Base-by-base conservation (phyloP, 2,113 vertebrate genomes). In the Balaeniceps rex region DNA sequence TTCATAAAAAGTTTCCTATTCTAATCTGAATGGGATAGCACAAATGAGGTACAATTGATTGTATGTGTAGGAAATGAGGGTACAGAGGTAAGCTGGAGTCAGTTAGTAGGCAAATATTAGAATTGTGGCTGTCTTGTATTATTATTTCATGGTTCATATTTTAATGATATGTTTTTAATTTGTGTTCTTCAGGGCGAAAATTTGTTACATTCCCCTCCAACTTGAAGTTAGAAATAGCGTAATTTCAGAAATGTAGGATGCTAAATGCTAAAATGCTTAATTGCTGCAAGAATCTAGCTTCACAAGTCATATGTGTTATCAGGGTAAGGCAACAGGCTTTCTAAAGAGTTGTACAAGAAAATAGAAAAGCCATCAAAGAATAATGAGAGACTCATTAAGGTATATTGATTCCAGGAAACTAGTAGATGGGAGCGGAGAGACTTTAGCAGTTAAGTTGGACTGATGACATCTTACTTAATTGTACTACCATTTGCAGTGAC, bases 91-190 rank as follows among this genome's bases (percentile, higher is more conserved):
- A 54, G 2, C 4, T 21, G 16, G 22, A 60, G 11, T 69, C 18
- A 78, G 2, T 66, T 19, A 44, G 3, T 26, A 54, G 21, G 14
- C 4, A 58, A 78, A 68, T 36, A 55, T 25, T 61, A 75, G 80
- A 74, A 63, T 24, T 24, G 2, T 70, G 7, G 0, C 5, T 51
- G 9, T 29, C 19, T 52, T 74, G 7, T 34, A 14, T 70, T 61
- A 66, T 40, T 65, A 60, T 58, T 69, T 81, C 14, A 55, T 61
- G 4, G 4, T 55, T 87, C n/a, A 11, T 76, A 52, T 81, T 87
- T 71, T 75, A 84, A 60, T 0, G 0, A 16, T 40, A 14, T 23
- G 14, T 0, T 70, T 38, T 66, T 70, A 34, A 34, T 65, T 74
- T 55, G 3, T 83, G 5, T 72, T 90, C 25, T 74, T 74, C 28